These are phyloP conservation scores for Eubucco bourcierii DNA, from an alignment of 2,113 vertebrate species.

Conservation along the genomic window DNA sequence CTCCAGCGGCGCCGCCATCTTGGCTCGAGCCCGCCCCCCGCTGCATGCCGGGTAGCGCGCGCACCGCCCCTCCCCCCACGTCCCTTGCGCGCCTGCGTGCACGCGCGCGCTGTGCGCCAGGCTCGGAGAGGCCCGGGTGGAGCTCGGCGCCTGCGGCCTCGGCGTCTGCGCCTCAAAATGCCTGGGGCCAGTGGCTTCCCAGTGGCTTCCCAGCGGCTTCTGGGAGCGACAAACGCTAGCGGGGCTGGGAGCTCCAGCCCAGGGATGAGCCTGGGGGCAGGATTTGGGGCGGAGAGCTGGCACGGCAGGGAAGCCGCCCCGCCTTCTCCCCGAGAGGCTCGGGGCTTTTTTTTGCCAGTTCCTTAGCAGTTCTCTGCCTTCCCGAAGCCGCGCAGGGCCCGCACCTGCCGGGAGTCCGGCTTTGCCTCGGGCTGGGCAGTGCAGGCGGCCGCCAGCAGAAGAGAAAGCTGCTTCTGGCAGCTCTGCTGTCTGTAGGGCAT, in stretches of 20 bases:
- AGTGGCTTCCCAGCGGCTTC: not conserved
- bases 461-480: rapidly evolving
- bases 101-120: not conserved
- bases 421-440: too few species aligned
- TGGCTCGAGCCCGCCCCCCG: constrained; percentile 85
- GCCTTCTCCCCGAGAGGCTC: too few species aligned
- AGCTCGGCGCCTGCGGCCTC: not conserved
- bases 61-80: not conserved
- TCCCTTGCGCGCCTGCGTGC: not conserved
- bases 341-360: rapidly evolving
- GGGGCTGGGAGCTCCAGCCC: not conserved
- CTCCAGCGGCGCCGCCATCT: constrained; percentile 96
- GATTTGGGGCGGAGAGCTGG: not conserved
- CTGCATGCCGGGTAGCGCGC: constrained; percentile 87
- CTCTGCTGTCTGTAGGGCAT: not conserved
- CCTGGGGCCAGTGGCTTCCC: not conserved
- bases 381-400: not conserved
- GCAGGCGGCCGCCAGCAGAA: not conserved
- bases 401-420: too few species aligned
- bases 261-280: not conserved
- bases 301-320: too few species aligned
- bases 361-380: rapidly evolving
- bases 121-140: not conserved
- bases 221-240: not conserved
- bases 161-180: not conserved